A percentile compares a stretch with the other conserved stretches of the same genome.
These are phyloP conservation scores for Protobothrops mucrosquamatus DNA, from an alignment of 2,113 vertebrate species.

Conservation along the genomic window DNA sequence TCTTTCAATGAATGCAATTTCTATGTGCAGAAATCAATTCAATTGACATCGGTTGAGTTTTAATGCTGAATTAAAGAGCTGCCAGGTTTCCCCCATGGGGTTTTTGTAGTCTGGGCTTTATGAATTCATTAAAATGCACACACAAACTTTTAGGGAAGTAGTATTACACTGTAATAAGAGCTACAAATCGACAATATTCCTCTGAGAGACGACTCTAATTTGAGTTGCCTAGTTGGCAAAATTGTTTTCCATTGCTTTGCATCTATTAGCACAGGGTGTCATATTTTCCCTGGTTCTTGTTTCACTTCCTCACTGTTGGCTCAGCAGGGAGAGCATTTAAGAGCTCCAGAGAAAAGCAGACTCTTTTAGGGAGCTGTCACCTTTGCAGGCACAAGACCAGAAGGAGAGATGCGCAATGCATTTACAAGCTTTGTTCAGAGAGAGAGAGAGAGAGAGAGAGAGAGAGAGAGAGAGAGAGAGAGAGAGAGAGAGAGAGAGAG, in stretches of 20 bases:
- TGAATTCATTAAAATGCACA: conserved; percentile 70
- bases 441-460: not conserved
- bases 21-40: conserved; percentile 56
- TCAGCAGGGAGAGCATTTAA: conserved; percentile 46
- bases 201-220: conserved; percentile 63
- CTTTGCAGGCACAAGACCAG: conserved; percentile 3
- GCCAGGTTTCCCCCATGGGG: conserved; percentile 59
- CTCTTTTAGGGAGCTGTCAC: conserved; percentile 11
- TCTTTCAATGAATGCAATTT: conserved; percentile 61
- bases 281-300: conserved; percentile 51
- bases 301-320: conserved; percentile 46
- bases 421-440: not conserved
- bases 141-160: conserved; percentile 70
- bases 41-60: conserved; percentile 64
- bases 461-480: not conserved
- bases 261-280: conserved; percentile 61
- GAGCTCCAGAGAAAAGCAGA: conserved; percentile 27
- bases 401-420: not conserved
- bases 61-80: conserved; percentile 68
- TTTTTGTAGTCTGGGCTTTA: conserved; percentile 66
- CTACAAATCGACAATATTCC: conserved; percentile 68
- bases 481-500: not conserved
- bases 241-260: conserved; percentile 65
- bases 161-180: conserved; percentile 65
- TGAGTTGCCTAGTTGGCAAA: conserved; percentile 67